Base-by-base conservation (phyloP, 2,113 vertebrate species). In the Rhipidura dahli region DNA sequence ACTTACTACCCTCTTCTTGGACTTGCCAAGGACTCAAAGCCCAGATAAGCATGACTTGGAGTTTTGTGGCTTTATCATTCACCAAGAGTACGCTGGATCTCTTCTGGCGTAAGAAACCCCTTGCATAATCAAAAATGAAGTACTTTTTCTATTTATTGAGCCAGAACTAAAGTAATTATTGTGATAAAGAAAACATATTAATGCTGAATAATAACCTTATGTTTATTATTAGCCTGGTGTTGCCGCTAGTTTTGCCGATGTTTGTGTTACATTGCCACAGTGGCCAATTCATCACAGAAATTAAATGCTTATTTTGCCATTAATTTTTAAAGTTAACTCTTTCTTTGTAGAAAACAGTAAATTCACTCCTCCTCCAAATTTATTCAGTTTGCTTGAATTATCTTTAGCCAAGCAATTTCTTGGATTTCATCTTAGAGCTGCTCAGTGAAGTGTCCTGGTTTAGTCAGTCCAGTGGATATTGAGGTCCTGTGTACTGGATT, bases 221-320 rank as follows among this genome's bases (percentile, higher is more conserved):
- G 11, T 86, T 90, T 87, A 68, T 90, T 83, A 44, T 65, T 70
- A 90, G 47, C 59, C n/a, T 86, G 19, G 44, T 89, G 64, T 75
- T 81, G 60, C 75, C 39, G n/a, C 80, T 84, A 15, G 60, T 90
- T 94, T 94, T 82, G 60, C 88, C 47, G 65, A 40, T 75, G 72
- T 89, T 80, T 89, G 21, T 90, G 30, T 87, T 95, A 56, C 15
- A 56, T 26, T 51, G 51, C 70, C 64, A 80, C 59, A 51, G 85
- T 40, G 42, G 56, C 68, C 11, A 2, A 51, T 86, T 90, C 72
- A 68, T 94, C 39, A n/a, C 59, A 81, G 64, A 88, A 54, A 90
- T 94, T 80, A 96, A 88, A 80, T 56, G 51, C 71, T 89, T 60
- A 81, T 73, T 89, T 93, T 95, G 79, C 70, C 39, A 51, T 83